A percentile compares a stretch with the other conserved stretches of the same genome.
These are phyloP conservation scores for Agrypnus murinus DNA, from an alignment of 2,888 invertebrate species.

Conservation along the genomic window DNA sequence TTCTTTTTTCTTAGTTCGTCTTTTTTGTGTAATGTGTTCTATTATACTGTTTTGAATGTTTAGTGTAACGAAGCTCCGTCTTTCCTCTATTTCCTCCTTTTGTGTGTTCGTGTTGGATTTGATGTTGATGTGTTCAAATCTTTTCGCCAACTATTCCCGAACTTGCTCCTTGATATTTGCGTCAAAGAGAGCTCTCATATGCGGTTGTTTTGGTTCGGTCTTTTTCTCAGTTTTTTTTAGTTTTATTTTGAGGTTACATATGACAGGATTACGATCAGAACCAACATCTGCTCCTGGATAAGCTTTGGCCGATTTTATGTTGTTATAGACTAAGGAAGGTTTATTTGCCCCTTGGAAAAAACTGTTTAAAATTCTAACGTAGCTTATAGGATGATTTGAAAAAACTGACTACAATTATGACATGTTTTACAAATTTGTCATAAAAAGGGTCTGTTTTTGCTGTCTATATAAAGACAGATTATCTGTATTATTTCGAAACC, in stretches of 20 bases:
- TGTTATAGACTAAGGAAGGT: no score
- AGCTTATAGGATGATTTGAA: no score
- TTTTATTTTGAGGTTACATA: not conserved
- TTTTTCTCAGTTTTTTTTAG: constrained; percentile 3
- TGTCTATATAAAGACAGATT: no score
- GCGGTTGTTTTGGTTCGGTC: not conserved
- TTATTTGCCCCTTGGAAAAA: no score
- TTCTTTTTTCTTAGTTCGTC: not conserved
- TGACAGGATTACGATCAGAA: constrained; percentile 15
- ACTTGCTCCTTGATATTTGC: not conserved
- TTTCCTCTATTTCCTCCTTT: not conserved
- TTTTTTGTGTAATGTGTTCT: not conserved
- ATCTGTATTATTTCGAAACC: no score
- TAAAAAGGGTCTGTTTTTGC: no score
- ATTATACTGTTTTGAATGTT: not conserved
- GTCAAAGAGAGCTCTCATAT: constrained; percentile 5
- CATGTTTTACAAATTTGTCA: no score
- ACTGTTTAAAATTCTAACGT: no score
- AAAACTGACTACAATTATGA: no score
- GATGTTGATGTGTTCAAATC: constrained; percentile 3
- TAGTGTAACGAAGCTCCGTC: not conserved
- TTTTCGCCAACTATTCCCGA: not conserved
- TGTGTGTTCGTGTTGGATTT: no score
- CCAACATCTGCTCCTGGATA: no score
- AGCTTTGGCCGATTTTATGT: constrained; percentile 13